Evolutionary conservation across 2,888 invertebrate species (phyloP).

Genomic region (Acanthosepion lycidas): DNA sequence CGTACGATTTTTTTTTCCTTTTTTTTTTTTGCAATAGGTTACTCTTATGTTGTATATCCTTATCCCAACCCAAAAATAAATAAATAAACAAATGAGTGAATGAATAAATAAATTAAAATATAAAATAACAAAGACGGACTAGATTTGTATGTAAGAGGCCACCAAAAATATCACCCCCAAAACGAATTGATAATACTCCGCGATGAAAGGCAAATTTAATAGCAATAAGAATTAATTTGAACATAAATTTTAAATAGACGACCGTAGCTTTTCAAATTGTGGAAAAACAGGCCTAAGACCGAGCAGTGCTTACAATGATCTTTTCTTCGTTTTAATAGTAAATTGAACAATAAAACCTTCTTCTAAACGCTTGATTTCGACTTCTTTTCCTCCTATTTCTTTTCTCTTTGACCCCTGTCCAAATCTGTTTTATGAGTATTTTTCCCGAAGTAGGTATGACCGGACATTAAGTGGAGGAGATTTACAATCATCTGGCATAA

Average conservation of each 20-base stretch:
- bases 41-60: neutral
- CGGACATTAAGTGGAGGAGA: neutral
- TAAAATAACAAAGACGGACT: neutral
- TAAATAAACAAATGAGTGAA: neutral
- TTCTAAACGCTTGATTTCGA: too few relatives aligned
- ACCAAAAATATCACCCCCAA: neutral
- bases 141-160: neutral
- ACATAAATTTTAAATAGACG: neutral
- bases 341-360: too few relatives aligned
- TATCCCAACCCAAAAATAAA: neutral
- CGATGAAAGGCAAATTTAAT: neutral
- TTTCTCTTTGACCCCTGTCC: neutral
- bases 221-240: neutral
- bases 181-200: neutral
- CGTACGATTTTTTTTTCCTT: neutral
- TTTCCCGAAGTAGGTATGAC: neutral
- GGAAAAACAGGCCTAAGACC: too few relatives aligned
- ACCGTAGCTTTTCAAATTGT: too few relatives aligned
- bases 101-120: neutral
- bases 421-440: neutral
- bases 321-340: too few relatives aligned
- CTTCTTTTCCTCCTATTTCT: neutral
- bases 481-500: conserved; percentile 7
- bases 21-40: neutral
- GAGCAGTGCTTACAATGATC: too few relatives aligned